Conservation (phyloP, 2,888 invertebrate species). For the Tromatobia lineatoria region DNA sequence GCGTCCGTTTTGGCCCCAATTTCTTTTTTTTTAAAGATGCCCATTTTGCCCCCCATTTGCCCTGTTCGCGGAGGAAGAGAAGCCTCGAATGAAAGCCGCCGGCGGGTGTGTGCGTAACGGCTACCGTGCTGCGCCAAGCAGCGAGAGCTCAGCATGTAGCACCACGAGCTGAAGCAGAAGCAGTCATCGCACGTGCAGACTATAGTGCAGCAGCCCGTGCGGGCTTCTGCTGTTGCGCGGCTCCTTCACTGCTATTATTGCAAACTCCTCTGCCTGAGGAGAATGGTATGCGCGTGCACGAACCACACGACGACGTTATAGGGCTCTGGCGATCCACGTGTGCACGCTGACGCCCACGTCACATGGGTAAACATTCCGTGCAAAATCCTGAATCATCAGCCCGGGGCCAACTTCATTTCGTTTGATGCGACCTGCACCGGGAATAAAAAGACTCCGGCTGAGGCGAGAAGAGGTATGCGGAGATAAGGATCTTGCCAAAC, state of each 20-base stretch:
- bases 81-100: slow-evolving; percentile 46
- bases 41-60: no score
- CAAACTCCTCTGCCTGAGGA: slow-evolving; percentile 47
- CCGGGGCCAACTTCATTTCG: slow-evolving; percentile 67
- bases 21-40: no score
- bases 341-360: slow-evolving; percentile 67
- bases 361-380: slow-evolving; percentile 67
- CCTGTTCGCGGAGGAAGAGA: slow-evolving; percentile 5
- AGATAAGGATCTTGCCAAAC: background rate
- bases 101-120: slow-evolving; percentile 65
- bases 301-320: slow-evolving; percentile 49
- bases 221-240: slow-evolving; percentile 26
- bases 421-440: slow-evolving; percentile 50
- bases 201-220: slow-evolving; percentile 28
- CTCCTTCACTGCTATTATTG: slow-evolving; percentile 27
- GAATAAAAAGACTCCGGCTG: slow-evolving; percentile 20
- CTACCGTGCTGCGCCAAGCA: slow-evolving; percentile 62
- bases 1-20: no score
- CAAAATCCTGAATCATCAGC: slow-evolving; percentile 70
- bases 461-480: background rate
- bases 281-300: slow-evolving; percentile 66
- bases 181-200: slow-evolving; percentile 66
- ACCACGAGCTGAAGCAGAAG: slow-evolving; percentile 34
- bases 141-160: slow-evolving; percentile 7
- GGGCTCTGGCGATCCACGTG: slow-evolving; percentile 46